Percentiles rank a stretch among this genome's conserved stretches.
These are phyloP conservation scores for Muricea muricata DNA, from an alignment of 92 coral and sea anemone genomes.

Conservation along the genomic window DNA sequence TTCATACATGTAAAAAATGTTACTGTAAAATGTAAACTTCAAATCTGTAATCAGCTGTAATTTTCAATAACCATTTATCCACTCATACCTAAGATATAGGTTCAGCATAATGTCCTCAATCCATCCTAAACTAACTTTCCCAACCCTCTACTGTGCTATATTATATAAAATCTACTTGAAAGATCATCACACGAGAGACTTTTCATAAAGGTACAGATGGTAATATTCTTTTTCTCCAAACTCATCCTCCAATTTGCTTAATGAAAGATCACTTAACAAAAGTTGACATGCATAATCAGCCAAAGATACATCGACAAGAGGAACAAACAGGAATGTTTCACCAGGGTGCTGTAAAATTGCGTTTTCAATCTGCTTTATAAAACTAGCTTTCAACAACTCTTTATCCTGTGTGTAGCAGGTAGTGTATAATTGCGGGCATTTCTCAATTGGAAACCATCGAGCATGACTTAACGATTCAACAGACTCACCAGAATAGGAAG, in stretches of 20 bases:
- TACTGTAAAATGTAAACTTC: too few species aligned
- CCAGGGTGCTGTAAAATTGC: background rate
- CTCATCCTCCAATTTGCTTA: background rate
- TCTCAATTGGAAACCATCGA: constrained; percentile 65
- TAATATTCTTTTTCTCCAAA: background rate
- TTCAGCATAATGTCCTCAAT: too few species aligned
- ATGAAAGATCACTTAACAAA: background rate
- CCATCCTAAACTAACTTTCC: background rate
- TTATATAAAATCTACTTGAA: background rate
- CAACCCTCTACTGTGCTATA: background rate
- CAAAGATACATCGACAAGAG: background rate
- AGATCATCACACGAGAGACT: background rate
- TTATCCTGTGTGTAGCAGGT: background rate
- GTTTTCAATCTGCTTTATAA: background rate
- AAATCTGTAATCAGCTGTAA: too few species aligned
- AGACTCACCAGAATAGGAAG: constrained; percentile 58
- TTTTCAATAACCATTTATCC: too few species aligned
- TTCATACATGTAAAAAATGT: too few species aligned
- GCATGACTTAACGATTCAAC: constrained; percentile 93
- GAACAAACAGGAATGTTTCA: background rate
- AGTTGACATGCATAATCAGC: background rate
- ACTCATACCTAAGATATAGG: too few species aligned
- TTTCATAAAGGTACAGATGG: background rate
- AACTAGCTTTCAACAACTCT: background rate
- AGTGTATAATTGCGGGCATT: background rate